Conservation (phyloP, 2,888 invertebrate genomes). For the Pocota personata region DNA sequence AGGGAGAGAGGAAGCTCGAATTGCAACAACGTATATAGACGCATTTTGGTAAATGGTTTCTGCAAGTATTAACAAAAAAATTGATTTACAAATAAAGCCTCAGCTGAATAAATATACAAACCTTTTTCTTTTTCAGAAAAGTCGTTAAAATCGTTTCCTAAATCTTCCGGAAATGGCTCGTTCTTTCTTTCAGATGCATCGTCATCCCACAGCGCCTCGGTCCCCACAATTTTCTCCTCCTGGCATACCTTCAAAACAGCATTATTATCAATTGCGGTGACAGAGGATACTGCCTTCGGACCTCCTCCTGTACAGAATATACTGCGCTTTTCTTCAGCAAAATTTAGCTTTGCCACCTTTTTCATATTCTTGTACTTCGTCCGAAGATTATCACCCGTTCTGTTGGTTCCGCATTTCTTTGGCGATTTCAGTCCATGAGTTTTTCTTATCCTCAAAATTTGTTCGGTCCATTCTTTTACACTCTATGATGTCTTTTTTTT, state of each 20-base stretch:
- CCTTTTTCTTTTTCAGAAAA: slow-evolving; percentile 6
- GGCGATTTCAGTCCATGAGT: not conserved
- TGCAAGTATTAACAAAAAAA: not conserved
- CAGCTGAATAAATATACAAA: too few species aligned
- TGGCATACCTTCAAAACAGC: slow-evolving; percentile 7
- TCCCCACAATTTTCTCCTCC: not conserved
- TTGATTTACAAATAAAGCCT: not conserved
- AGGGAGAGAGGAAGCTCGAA: not conserved
- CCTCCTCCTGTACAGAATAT: not conserved
- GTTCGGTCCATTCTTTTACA: too few species aligned
- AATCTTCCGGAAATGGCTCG: not conserved
- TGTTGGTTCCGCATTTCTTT: not conserved
- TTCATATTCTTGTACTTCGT: not conserved
- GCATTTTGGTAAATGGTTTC: not conserved
- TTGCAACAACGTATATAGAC: too few species aligned
- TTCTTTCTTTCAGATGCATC: not conserved
- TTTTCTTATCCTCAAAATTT: too few species aligned
- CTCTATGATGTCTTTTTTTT: too few species aligned
- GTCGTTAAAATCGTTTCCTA: not conserved
- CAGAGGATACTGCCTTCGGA: slow-evolving; percentile 4
- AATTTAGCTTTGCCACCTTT: not conserved
- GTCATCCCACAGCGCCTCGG: slow-evolving; percentile 4
- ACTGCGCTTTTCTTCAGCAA: not conserved
- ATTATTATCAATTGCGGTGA: slow-evolving; percentile 4
- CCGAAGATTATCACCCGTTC: not conserved